Base-by-base conservation (phyloP, 2,888 invertebrate species). In the Acronicta aceris region DNA sequence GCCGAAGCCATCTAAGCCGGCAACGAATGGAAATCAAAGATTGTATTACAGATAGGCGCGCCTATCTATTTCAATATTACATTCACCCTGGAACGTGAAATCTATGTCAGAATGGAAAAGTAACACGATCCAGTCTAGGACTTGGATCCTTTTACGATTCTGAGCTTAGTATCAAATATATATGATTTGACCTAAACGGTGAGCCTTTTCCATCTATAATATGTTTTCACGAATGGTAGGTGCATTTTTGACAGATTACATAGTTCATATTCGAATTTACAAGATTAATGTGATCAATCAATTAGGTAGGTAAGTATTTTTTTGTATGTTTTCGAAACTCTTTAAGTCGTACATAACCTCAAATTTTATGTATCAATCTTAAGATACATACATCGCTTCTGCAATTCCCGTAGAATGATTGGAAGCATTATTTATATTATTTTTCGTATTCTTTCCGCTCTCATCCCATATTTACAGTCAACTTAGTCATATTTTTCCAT, bases 41-140 rank as follows among this genome's bases (percentile, higher is more conserved):
- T 67, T 58, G 72, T 66, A 71, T 67, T 67, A 71, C 52, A 45
- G 67, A 71, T 67, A 71, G 59, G 43, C 38, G 9, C 16, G 33
- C 47, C 45, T 65, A 71, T 67, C 59, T 66, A 50, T 71, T 67
- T 67, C 72, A 67, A 67, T 67, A 67, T 67, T 66, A 67, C 72
- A 53, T 66, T 51, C 36, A 27, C 59, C 51, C 49, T 59, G 52
- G 65, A 51, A 48, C 65, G 42, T 51, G 42, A 56, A 48, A 58
- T 65, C 51, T 65, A 40, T 65, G 66, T 65, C 48, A 45, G 43
- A 38, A 46, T 71, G 33, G 57, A 50, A 7, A 55, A 42, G 25
- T 56, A 50, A 56, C 47, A 61, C 33, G 40, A 46, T 36, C 48
- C 49, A 49, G 33, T 21, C 25, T n/a, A 45, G 25, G 25, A n/a